Conservation (phyloP, 2,888 invertebrate species). For the Periphyllus acericola region DNA sequence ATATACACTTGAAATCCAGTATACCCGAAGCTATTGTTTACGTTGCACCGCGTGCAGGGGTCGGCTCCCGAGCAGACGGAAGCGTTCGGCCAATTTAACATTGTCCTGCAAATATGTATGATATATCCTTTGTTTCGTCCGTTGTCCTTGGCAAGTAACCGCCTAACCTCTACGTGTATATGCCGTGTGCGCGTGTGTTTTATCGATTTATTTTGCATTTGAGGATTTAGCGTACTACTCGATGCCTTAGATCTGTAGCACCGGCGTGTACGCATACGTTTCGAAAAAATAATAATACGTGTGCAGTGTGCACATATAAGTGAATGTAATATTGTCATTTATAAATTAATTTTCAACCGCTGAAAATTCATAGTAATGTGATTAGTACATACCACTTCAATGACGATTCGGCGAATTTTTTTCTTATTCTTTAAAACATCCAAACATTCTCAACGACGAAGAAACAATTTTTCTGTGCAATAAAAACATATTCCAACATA, state of each 20-base stretch:
- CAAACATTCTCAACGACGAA: not conserved
- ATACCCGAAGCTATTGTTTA: not conserved
- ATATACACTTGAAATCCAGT: not conserved
- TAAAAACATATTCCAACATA: not conserved
- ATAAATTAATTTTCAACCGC: not conserved
- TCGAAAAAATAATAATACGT: not conserved
- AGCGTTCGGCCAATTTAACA: slow-evolving; percentile 5
- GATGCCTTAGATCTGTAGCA: not conserved
- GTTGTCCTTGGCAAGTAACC: not conserved
- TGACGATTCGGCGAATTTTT: not conserved
- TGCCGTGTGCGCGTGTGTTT: not conserved
- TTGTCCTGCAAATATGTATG: not conserved
- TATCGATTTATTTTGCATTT: not conserved
- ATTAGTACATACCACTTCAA: not conserved
- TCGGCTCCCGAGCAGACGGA: not conserved
- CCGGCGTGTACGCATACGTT: not conserved
- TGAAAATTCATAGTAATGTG: not conserved
- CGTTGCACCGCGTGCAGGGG: not conserved
- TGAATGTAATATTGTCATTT: no score
- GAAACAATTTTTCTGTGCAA: not conserved
- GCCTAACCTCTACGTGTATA: not conserved
- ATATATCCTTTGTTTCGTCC: not conserved
- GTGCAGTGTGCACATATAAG: not conserved
- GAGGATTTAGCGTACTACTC: not conserved
- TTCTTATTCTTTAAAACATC: not conserved